Evolutionary conservation across 2,797 vertebrate species (phyloP), one percentile per base, ranked within the genome.

Genomic region (Apogon talboti): DNA sequence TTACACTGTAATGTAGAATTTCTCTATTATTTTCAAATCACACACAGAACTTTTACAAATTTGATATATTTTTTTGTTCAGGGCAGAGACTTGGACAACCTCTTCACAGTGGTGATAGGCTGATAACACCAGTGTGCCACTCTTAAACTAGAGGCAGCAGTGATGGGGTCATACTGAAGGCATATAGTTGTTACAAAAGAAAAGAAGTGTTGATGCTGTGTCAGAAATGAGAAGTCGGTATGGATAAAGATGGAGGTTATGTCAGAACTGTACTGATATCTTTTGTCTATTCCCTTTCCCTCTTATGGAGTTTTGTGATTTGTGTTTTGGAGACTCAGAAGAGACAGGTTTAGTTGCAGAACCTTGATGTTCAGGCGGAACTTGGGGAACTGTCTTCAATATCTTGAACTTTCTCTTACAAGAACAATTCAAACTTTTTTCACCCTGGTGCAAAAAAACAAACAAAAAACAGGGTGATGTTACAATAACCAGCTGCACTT

Each of bases 151-250:
- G 3, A 50, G 18, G 35, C 13, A 52, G 12, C 13, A 44, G 12
- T 52, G 42, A 56, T 18, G n/a, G 61, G 71, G 58, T 86, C 75
- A 79, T 42, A 57, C 41, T 60, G 11, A 70, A 77, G 77, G 35
- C 49, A 67, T 47, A 11, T 14, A 38, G 47, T 45, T 64, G 61
- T 35, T 28, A 35, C 41, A 56, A 45, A 60, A 62, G 3, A 41
- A n/a, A 44, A 44, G 15, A 69, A 43, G 9, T 35, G 33, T 35
- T 35, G 33, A 76, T 18, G 46, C 43, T 60, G 3, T 65, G 37
- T 66, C 49, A 72, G 49, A 43, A 33, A 43, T 19, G 6, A 53
- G 11, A 16, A 35, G 15, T 47, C 64, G 42, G 11, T 63, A 15
- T 71, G 44, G 43, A 49, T 42, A 60, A 66, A 50, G 15, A 35